Evolutionary conservation across 2,888 invertebrate species (phyloP), one percentile per base, ranked within the genome.

Genomic region (Creontiades dilutus): DNA sequence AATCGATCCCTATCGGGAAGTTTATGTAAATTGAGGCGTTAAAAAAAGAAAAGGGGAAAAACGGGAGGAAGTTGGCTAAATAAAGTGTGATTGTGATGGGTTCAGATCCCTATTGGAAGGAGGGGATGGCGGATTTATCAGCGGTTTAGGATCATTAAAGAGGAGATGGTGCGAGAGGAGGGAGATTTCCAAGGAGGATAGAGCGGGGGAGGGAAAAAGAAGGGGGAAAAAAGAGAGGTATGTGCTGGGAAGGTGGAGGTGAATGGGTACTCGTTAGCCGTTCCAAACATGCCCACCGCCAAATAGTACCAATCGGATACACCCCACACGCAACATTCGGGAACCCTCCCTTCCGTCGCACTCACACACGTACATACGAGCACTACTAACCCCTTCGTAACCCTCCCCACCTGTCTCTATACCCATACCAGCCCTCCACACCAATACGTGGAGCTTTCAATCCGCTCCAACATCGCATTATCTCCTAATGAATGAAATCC

Each of bases 141-240:
- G 88, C 55, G 88, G 88, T 88, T 88, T 76, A 75, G 89, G 89
- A 82, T 89, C 89, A 89, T 89, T 89, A 89, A 68, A 68, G 68
- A 81, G 89, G 46, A 68, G 81, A 61, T 57, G 85, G 57, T 27
- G n/a, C 52, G 68, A 46, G 75, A 87, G 86, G 52, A 75, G 27
- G 48, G 46, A 46, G 57, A 28, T 27, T 27, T 61, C 9, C 75
- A 68, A 75, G 75, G 86, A 68, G 75, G 0, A 19, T 9, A 12
- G 23, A 12, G 23, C 2, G 68, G 23, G 13, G 13, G 16, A 46
- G 46, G 78, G n/a, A 47, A 4, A 46, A 80, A 47, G 16, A 76
- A 76, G 16, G 14, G 27, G 27, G 9, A 76, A 76, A 47, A 47
- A 28, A 28, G 27, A 47, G 9, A 16, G 16, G 78, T 80, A 5